Conservation (phyloP, 2,888 invertebrate species). For the Tuta absoluta region DNA sequence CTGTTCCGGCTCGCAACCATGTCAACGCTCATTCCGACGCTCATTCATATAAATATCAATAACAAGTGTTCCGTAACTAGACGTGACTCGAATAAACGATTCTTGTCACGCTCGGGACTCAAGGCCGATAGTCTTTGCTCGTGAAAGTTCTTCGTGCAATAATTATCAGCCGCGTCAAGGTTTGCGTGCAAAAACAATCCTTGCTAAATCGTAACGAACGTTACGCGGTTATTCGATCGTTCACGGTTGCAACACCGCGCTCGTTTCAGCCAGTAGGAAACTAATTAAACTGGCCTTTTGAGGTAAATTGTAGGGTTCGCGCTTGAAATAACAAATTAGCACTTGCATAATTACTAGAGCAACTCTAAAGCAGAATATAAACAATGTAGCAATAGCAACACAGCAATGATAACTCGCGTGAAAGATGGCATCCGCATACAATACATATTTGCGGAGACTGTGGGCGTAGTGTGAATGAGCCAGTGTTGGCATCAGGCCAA, state of each 20-base stretch:
- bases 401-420: conserved; percentile 23
- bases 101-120: conserved; percentile 41
- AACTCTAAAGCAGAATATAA: not conserved
- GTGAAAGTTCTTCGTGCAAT: conserved; percentile 49
- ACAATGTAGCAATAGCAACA: not conserved
- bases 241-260: conserved; percentile 30
- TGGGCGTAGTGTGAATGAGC: conserved; percentile 75
- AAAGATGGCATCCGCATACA: conserved; percentile 41
- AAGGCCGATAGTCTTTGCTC: conserved; percentile 40
- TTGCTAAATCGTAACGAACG: conserved; percentile 29
- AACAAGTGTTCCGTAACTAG: conserved; percentile 42
- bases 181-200: conserved; percentile 36
- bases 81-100: conserved; percentile 44
- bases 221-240: conserved; percentile 25
- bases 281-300: not conserved
- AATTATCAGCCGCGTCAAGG: conserved; percentile 41
- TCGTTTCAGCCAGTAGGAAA: not conserved
- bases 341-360: not conserved
- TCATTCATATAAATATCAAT: conserved; percentile 26
- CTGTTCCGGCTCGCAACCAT: conserved; percentile 61
- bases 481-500: conserved; percentile 70
- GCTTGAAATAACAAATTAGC: not conserved
- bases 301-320: conserved; percentile 1
- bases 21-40: too few species aligned
- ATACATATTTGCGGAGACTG: conserved; percentile 53